These are phyloP conservation scores for Pristionchus maxplancki DNA, from an alignment of 2,888 invertebrate species.

Conservation along the genomic window DNA sequence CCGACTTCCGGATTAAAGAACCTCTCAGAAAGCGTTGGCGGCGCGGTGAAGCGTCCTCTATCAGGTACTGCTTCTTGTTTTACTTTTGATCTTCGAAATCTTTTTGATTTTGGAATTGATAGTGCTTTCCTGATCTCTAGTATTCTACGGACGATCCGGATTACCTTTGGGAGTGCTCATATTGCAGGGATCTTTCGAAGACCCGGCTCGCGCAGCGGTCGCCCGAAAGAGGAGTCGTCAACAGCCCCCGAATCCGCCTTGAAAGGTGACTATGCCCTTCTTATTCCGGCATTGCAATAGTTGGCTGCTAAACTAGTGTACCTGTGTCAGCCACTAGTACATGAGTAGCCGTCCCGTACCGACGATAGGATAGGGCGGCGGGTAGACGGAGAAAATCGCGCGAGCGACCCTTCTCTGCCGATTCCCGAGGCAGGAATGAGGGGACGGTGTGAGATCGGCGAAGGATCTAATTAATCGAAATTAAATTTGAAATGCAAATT, in stretches of 20 bases:
- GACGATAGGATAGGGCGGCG: background rate
- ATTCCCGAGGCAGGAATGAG: slow-evolving; percentile 25
- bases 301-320: background rate
- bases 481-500: background rate
- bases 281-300: background rate
- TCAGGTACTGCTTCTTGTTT: slow-evolving; percentile 58
- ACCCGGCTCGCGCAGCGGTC: slow-evolving; percentile 59
- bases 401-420: slow-evolving; percentile 23
- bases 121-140: background rate
- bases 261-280: background rate
- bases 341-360: background rate
- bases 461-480: background rate
- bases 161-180: background rate
- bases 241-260: background rate
- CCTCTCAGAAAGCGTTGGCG: slow-evolving; percentile 58
- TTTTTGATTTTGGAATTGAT: no score
- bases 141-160: background rate
- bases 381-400: slow-evolving; percentile 27
- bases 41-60: slow-evolving; percentile 69
- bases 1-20: slow-evolving; percentile 58
- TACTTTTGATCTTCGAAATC: background rate
- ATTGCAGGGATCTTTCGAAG: slow-evolving; percentile 62
- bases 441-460: background rate
- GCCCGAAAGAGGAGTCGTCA: slow-evolving; percentile 55
- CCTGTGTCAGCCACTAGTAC: background rate